Evolutionary conservation across 2,888 invertebrate species (phyloP).

Genomic region (Alcis repandata): DNA sequence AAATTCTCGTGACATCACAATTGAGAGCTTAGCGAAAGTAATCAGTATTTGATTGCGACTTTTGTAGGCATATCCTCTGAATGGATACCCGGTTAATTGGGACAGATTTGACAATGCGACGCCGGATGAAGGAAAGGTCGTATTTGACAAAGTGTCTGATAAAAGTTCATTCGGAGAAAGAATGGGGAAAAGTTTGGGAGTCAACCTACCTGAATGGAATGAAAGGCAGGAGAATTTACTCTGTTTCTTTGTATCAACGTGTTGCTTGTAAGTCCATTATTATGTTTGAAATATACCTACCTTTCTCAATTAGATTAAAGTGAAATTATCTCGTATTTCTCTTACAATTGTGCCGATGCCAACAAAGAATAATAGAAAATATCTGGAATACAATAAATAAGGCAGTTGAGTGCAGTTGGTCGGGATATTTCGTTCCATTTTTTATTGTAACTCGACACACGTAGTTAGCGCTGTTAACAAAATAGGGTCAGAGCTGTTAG

Average conservation of each 20-base stretch:
- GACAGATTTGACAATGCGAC: slow-evolving; percentile 53
- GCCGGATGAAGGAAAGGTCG: slow-evolving; percentile 35
- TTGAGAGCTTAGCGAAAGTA: slow-evolving; percentile 46
- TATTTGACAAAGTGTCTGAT: slow-evolving; percentile 18
- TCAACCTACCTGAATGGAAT: neutral
- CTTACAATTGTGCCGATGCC: neutral
- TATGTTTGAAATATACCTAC: no score
- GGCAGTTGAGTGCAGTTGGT: neutral
- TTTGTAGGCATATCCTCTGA: slow-evolving; percentile 59
- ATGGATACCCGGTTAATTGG: slow-evolving; percentile 59
- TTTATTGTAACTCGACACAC: neutral
- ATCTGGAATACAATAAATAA: neutral
- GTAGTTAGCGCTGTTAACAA: neutral
- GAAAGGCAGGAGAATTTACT: neutral
- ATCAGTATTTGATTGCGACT: slow-evolving; percentile 58
- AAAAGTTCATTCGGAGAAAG: slow-evolving; percentile 8
- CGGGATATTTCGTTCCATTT: neutral
- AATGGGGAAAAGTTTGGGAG: neutral
- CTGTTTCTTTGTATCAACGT: no score
- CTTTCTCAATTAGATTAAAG: no score
- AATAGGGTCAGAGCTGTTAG: slow-evolving; percentile 7
- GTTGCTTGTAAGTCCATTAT: no score
- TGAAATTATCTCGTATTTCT: neutral
- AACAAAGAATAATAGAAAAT: neutral
- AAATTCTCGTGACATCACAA: slow-evolving; percentile 44